Conservation (phyloP, 1,140 invertebrate genomes). For the Dendrolimus punctatus region DNA sequence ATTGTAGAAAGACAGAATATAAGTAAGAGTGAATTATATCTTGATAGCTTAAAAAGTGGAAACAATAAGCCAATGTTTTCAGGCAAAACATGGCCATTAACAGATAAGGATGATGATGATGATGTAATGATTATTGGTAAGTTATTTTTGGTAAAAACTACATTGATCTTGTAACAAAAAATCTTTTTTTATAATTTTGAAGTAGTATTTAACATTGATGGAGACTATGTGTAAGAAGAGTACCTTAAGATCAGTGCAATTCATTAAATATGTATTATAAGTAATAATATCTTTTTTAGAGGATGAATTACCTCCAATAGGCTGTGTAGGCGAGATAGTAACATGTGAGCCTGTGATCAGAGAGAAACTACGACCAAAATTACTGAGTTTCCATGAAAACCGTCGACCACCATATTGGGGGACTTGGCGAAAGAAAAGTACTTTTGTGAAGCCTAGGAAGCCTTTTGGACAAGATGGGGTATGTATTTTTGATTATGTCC, state of each 20-base stretch:
- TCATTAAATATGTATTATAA: too few species aligned
- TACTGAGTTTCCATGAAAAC: slow-evolving; percentile 94
- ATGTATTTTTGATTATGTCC: slow-evolving; percentile 4
- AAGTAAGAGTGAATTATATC: slow-evolving; percentile 68
- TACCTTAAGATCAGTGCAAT: too few species aligned
- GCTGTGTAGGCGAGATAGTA: slow-evolving; percentile 71
- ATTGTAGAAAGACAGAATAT: slow-evolving; percentile 53
- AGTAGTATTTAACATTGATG: too few species aligned
- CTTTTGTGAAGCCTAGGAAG: slow-evolving; percentile 77
- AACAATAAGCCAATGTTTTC: slow-evolving; percentile 60
- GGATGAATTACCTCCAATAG: slow-evolving; percentile 68
- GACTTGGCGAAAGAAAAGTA: slow-evolving; percentile 92
- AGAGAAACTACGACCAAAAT: slow-evolving; percentile 81
- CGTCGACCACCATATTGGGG: slow-evolving; percentile 96
- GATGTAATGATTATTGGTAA: slow-evolving; percentile 78
- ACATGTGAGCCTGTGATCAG: slow-evolving; percentile 51
- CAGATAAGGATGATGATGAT: slow-evolving; percentile 74
- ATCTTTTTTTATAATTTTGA: too few species aligned
- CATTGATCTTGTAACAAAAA: too few species aligned
- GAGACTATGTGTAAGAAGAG: too few species aligned
- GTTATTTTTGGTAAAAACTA: slow-evolving; percentile 15
- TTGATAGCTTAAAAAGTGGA: slow-evolving; percentile 74
- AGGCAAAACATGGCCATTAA: slow-evolving; percentile 77
- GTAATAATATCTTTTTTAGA: slow-evolving; percentile 46
- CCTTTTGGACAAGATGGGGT: slow-evolving; percentile 89